Evolutionary conservation across 2,888 invertebrate species (phyloP).

Genomic region (Orthonychiurus folsomi): DNA sequence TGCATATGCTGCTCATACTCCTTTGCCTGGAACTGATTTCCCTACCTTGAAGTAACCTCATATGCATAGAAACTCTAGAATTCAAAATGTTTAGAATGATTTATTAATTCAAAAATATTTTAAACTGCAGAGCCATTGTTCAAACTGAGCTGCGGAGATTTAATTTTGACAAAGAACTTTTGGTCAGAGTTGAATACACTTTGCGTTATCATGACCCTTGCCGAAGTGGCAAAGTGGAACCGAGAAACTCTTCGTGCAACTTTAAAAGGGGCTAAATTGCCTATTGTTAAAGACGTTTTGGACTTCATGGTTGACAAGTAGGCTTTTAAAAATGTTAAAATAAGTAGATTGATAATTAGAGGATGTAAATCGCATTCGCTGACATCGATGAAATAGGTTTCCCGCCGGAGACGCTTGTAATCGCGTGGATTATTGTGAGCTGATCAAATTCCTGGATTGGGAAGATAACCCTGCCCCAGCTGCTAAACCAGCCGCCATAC

Average conservation of each 20-base stretch:
- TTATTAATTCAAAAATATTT: slow-evolving; percentile 1
- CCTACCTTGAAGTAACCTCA: slow-evolving; percentile 32
- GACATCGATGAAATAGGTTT: too few species aligned
- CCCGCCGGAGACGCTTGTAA: slow-evolving; percentile 32
- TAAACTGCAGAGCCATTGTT: slow-evolving; percentile 53
- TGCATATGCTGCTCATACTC: slow-evolving; percentile 55
- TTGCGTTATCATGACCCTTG: slow-evolving; percentile 52
- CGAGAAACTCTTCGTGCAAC: slow-evolving; percentile 55
- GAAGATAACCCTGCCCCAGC: slow-evolving; percentile 51
- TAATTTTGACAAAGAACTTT: slow-evolving; percentile 30
- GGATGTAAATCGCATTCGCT: not conserved
- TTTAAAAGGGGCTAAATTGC: slow-evolving; percentile 60
- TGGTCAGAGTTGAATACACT: slow-evolving; percentile 48
- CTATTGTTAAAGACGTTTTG: slow-evolving; percentile 58
- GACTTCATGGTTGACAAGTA: slow-evolving; percentile 62
- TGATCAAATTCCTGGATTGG: slow-evolving; percentile 63
- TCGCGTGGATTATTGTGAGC: slow-evolving; percentile 55
- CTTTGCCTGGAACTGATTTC: slow-evolving; percentile 33
- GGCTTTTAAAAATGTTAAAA: slow-evolving; percentile 35
- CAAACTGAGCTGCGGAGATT: slow-evolving; percentile 62
- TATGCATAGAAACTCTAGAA: too few species aligned
- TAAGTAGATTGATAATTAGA: not conserved
- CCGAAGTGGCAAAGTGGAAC: slow-evolving; percentile 53
- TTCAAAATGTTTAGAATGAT: slow-evolving; percentile 3
- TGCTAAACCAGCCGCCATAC: slow-evolving; percentile 48